Conservation (phyloP, 1,140 invertebrate species). For the Triops longicaudatus region DNA sequence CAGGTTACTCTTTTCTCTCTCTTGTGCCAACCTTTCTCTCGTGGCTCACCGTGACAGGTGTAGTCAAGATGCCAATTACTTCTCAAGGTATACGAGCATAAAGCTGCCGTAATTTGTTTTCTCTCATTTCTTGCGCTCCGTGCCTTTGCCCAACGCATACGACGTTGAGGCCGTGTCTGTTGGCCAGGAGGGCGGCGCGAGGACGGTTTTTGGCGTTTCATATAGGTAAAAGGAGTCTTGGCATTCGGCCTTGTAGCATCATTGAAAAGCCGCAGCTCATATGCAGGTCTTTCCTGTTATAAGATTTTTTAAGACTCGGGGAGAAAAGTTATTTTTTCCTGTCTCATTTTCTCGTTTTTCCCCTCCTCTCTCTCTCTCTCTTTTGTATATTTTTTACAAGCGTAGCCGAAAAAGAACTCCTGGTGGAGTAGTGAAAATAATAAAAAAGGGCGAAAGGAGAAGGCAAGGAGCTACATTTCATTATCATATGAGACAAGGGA, state of each 20-base stretch:
- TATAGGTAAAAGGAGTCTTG: no score
- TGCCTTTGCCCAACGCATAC: neutral
- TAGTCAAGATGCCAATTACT: neutral
- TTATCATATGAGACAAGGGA: conserved; percentile 15
- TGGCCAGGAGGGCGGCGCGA: no score
- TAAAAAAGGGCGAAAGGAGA: conserved; percentile 12
- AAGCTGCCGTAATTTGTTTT: neutral
- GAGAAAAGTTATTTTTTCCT: no score
- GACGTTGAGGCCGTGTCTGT: no score
- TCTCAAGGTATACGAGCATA: neutral
- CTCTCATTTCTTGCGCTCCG: neutral
- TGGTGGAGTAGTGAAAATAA: neutral
- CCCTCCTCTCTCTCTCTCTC: neutral
- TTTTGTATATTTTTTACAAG: neutral
- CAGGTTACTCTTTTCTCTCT: no score
- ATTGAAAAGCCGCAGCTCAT: no score
- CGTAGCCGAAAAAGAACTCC: neutral
- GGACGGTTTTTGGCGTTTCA: no score
- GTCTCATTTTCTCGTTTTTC: no score
- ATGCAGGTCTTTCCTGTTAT: no score
- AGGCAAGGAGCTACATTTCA: conserved; percentile 14
- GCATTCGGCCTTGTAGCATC: no score
- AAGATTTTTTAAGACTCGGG: no score
- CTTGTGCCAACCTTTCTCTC: neutral
- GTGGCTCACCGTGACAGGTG: neutral